Base-by-base conservation (phyloP, 1,140 invertebrate genomes). In the Penaeus vannamei region DNA sequence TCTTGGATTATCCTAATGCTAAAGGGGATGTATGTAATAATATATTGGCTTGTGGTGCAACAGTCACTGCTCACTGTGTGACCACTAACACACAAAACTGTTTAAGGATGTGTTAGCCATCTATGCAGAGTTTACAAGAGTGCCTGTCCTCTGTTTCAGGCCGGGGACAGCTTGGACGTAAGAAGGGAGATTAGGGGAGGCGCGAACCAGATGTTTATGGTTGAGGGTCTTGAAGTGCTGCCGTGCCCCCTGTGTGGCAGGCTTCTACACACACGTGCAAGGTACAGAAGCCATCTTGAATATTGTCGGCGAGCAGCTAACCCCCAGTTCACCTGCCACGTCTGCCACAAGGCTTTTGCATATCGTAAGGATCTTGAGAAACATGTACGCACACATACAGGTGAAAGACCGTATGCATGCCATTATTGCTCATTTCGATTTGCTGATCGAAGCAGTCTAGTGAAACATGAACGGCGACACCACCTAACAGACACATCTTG, bases 361-460 rank as follows among this genome's bases (percentile, higher is more conserved):
- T 89, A 89, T 64, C 87, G 87, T 79, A 92, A 93, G 0, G 94
- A 95, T 14, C 92, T 96, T 12, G 94, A 94, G 17, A 93, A 95
- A 59, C 96, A 97, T 93, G 93, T 96, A 42, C 92, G 96, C 89
- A 93, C 97, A 66, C 97, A 97, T 93, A 97, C 96, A 60, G 96
- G 96, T 7, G 96, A 97, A 84, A 94, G 96, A 91, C 96, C 96
- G 8, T 97, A 96, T 93, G 95, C 96, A 92, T 97, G 96, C 93
- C 94, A 95, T 86, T 96, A 97, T 93, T 97, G 97, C 93, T 97
- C 96, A 93, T 97, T 97, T 93, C 96, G 96, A 69, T 97, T 97
- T 92, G 97, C 96, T 2, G 93, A 97, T 53, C 97, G 97, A 94
- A 94, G 20, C 94, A 95, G 88, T 91, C 92, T 96, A 5, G 94